A percentile compares a stretch with the other conserved stretches of the same genome.
Conservation (phyloP, 2,797 vertebrate species). For the Danio albolineatus region DNA sequence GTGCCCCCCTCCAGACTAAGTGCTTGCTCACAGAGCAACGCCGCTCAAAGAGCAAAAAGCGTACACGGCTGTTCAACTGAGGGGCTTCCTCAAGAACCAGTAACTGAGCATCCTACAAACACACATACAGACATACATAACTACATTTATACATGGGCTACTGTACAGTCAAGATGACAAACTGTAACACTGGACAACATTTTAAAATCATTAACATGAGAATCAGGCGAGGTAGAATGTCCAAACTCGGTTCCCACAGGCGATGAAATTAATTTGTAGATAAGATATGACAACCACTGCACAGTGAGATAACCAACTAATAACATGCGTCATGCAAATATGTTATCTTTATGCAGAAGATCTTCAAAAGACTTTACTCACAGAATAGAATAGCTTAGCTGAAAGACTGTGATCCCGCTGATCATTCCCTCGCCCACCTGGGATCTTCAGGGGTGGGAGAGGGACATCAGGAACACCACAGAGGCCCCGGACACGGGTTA, state of each 20-base stretch:
- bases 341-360: background rate
- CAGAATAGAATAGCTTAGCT: slow-evolving; percentile 96
- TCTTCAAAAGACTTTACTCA: slow-evolving; percentile 76
- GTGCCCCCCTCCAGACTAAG: slow-evolving; percentile 89
- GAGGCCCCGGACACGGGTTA: slow-evolving; percentile 99
- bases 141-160: background rate
- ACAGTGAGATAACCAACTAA: background rate
- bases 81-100: slow-evolving; percentile 92
- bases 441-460: slow-evolving; percentile 99
- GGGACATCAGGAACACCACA: slow-evolving; percentile 99
- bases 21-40: slow-evolving; percentile 87
- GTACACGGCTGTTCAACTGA: slow-evolving; percentile 82
- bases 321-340: background rate
- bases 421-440: slow-evolving; percentile 99
- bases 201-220: slow-evolving; percentile 15
- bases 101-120: slow-evolving; percentile 91
- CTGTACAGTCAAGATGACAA: background rate
- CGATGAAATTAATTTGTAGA: background rate
- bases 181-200: background rate
- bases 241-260: background rate
- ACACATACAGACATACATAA: fast-evolving
- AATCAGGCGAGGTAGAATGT: background rate
- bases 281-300: background rate
- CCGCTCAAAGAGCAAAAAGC: slow-evolving; percentile 91
- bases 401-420: slow-evolving; percentile 99